These are phyloP conservation scores for Chironomus riparius DNA, from an alignment of 2,888 invertebrate genomes.

Conservation along the genomic window DNA sequence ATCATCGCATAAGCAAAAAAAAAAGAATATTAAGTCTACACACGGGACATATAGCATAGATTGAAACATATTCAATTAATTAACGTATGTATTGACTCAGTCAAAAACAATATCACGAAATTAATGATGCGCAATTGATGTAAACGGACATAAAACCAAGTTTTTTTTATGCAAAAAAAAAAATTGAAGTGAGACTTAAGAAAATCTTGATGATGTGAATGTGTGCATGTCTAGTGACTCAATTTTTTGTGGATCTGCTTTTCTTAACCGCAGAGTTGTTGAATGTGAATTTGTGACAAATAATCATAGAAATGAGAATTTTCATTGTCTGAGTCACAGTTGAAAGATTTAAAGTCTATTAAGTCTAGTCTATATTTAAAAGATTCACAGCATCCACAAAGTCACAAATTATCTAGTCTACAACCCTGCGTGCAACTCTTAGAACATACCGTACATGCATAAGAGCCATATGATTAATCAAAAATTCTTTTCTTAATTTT, in stretches of 20 bases:
- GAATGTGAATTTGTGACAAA: too few relatives aligned
- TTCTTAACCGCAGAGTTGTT: neutral
- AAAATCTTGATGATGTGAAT: neutral
- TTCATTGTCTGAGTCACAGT: too few relatives aligned
- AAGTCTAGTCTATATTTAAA: too few relatives aligned
- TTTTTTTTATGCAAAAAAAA: neutral
- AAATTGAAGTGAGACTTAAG: neutral
- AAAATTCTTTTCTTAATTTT: too few relatives aligned
- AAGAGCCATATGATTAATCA: too few relatives aligned
- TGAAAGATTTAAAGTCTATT: too few relatives aligned
- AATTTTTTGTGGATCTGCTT: neutral
- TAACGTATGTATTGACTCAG: neutral
- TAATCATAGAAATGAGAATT: too few relatives aligned
- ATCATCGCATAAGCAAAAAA: neutral
- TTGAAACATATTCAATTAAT: slow-evolving; percentile 1
- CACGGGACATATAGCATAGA: neutral
- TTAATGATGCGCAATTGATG: slow-evolving; percentile 6
- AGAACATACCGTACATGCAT: too few relatives aligned
- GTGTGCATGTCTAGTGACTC: neutral
- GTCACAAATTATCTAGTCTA: too few relatives aligned
- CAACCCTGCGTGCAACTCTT: too few relatives aligned
- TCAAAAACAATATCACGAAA: neutral
- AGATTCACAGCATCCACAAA: too few relatives aligned
- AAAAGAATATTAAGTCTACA: neutral
- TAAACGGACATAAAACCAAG: neutral